Percentiles rank a stretch among this genome's conserved stretches.
These are phyloP conservation scores for Manacus vitellinus DNA, from an alignment of 2,113 vertebrate genomes.

Conservation along the genomic window DNA sequence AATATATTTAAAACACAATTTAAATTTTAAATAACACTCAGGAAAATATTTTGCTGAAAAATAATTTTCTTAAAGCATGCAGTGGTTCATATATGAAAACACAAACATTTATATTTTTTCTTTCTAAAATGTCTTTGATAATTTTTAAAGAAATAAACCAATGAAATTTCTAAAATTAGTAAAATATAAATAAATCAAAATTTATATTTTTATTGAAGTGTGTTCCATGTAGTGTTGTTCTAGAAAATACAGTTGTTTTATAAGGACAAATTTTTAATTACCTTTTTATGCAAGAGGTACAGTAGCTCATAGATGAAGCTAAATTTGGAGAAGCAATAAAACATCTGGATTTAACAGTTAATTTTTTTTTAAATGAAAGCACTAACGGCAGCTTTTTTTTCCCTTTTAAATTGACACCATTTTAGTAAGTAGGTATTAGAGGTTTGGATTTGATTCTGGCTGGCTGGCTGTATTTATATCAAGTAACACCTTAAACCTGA, in stretches of 20 bases:
- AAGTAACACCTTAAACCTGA: not conserved
- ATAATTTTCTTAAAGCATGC: not conserved
- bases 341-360: not conserved
- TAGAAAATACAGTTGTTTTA: not conserved
- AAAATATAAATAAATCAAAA: not conserved
- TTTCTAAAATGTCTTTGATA: not conserved
- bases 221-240: not conserved
- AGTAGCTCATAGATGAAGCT: not conserved
- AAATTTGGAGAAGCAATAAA: not conserved
- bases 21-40: not conserved
- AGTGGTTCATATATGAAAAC: not conserved
- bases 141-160: not conserved
- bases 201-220: not conserved
- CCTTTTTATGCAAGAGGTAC: not conserved
- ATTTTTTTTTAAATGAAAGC: not conserved
- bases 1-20: not conserved
- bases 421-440: not conserved
- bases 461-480: not conserved
- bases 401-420: not conserved
- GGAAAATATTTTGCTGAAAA: not conserved
- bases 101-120: not conserved
- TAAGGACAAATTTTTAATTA: not conserved
- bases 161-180: not conserved
- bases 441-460: not conserved
- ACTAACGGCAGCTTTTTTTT: not conserved